Percentiles rank a stretch among this genome's conserved stretches.
Conservation (phyloP, 2,113 vertebrate species). For the Pleuronectes platessa region DNA sequence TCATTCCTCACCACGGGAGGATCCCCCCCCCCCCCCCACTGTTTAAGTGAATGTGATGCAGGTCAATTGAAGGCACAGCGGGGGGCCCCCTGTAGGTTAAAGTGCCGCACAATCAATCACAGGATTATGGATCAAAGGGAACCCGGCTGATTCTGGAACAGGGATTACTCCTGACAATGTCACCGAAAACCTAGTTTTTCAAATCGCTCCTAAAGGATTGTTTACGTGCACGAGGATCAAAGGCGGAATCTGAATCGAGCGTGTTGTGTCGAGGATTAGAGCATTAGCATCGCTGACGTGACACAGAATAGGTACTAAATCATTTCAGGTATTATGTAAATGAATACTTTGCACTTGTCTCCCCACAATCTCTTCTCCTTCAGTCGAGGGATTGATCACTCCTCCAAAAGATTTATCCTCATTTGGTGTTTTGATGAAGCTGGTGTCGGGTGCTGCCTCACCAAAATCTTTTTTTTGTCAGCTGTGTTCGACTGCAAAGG, state of each 20-base stretch:
- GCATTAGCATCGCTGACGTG: constrained; percentile 33
- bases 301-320: constrained; percentile 14
- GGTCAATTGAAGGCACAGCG: constrained; percentile 61
- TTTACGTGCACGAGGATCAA: constrained; percentile 10
- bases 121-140: constrained; percentile 56
- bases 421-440: constrained; percentile 38
- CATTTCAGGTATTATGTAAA: constrained; percentile 38
- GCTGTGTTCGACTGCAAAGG: background rate
- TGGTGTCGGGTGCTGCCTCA: background rate
- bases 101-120: constrained; percentile 68
- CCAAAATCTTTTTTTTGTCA: background rate
- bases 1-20: constrained; percentile 65
- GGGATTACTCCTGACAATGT: constrained; percentile 3
- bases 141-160: constrained; percentile 24
- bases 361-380: constrained; percentile 21
- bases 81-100: constrained; percentile 47
- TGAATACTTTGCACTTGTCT: constrained; percentile 26
- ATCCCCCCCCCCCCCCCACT: constrained; percentile 46
- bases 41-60: constrained; percentile 66
- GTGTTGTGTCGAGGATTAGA: constrained; percentile 25
- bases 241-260: constrained; percentile 10
- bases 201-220: background rate
- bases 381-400: constrained; percentile 21
- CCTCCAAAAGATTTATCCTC: constrained; percentile 28
- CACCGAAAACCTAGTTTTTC: constrained; percentile 1